These are phyloP conservation scores for Lagocephalus sceleratus DNA, from an alignment of 2,797 vertebrate species.

Conservation along the genomic window DNA sequence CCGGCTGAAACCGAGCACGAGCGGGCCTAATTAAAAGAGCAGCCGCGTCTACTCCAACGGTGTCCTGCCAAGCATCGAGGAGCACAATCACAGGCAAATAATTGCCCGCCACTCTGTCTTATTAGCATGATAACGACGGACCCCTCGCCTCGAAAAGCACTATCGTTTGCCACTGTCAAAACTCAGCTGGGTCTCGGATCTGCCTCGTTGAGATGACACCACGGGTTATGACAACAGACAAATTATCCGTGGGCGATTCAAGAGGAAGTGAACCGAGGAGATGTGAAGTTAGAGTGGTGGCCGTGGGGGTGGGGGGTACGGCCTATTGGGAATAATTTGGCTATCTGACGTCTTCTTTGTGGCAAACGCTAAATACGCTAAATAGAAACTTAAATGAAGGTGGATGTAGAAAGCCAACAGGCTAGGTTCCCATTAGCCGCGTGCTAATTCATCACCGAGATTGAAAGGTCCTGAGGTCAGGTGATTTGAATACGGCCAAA, in stretches of 20 bases:
- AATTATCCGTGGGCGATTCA: slow-evolving; percentile 30
- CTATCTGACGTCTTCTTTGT: slow-evolving; percentile 22
- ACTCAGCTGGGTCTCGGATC: slow-evolving; percentile 3
- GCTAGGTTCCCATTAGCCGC: slow-evolving; percentile 31
- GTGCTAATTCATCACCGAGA: slow-evolving; percentile 42
- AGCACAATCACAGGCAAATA: slow-evolving; percentile 62
- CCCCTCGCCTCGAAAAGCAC: slow-evolving; percentile 22
- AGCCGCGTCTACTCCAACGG: slow-evolving; percentile 40
- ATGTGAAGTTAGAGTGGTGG: not conserved
- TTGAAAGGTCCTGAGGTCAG: slow-evolving; percentile 34
- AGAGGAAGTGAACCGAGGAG: slow-evolving; percentile 26
- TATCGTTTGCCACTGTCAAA: slow-evolving; percentile 19
- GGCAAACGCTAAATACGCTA: slow-evolving; percentile 8
- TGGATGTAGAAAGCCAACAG: slow-evolving; percentile 37
- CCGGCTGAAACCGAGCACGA: slow-evolving; percentile 29
- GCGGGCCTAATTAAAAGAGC: slow-evolving; percentile 65
- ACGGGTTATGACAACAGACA: slow-evolving; percentile 30
- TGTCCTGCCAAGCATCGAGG: slow-evolving; percentile 43
- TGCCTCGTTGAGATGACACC: slow-evolving; percentile 24
- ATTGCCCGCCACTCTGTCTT: slow-evolving; percentile 57
- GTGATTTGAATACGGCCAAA: slow-evolving; percentile 18
- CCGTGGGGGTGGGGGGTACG: not conserved
- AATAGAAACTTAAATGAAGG: slow-evolving; percentile 34
- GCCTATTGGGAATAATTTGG: not conserved
- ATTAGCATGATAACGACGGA: slow-evolving; percentile 61